Evolutionary conservation across 1,140 invertebrate genomes (phyloP), one percentile per base, ranked within the genome.

Genomic region (Marisa cornuarietis): DNA sequence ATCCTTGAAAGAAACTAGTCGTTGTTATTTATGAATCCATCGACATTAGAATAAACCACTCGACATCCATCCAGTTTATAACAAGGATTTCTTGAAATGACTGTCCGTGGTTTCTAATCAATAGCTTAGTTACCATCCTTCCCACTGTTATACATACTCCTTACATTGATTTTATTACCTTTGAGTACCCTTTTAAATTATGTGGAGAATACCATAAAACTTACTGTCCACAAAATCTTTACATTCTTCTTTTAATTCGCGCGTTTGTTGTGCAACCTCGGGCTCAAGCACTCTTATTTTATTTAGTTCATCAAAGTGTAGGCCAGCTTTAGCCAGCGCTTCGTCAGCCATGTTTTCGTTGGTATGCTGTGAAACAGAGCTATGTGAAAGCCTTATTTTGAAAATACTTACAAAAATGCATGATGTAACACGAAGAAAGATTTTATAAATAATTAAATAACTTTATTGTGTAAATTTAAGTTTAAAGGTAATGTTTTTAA

Each of bases 291-390:
- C 93, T 85, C 95, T 92, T 81, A 97, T 94, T 93, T 96, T 96
- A 88, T 96, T 95, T 31, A 96, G 93, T 91, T 97, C 95, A 90
- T 97, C 96, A 83, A 97, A 95, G 91, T 94, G 95, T 82, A 97
- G 92, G 62, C 95, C 95, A 77, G 93, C 93, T 91, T 94, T 94
- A 66, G 93, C 91, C 66, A 96, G 88, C 79, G 94, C 93, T 86
- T 96, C 95, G 73, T 95, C 93, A 92, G 95, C 95, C 92, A 92
- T 92, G 78, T 87, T 89, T 49, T 54, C 72, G 82, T 76, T 82
- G 84, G 85, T 83, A 85, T 86, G 85, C 81, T 76, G 76, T 52
- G 7, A 24, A 16, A 31, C 22, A 69, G 52, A 77, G 76, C 24
- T 54, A 10, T 8, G 14, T 2, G 10, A 69, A 58, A 51, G 20